These are phyloP conservation scores for Phylloscopus whistleri DNA, from an alignment of 2,113 vertebrate genomes.

Conservation along the genomic window DNA sequence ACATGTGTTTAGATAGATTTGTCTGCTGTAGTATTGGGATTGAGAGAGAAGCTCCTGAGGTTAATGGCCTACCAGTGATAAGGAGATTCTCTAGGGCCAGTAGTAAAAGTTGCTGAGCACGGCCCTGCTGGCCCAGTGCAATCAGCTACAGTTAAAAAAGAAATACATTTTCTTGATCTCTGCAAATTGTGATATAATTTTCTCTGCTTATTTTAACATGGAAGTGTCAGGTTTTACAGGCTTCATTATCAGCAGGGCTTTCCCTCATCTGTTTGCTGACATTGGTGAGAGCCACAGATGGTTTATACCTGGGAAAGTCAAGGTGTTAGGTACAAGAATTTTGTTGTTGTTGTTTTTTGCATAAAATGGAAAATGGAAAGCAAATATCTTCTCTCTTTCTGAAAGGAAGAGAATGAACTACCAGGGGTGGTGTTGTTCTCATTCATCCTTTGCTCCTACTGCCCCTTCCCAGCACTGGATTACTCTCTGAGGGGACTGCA, in stretches of 20 bases:
- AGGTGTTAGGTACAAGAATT: background rate
- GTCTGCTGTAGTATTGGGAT: background rate
- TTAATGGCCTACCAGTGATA: background rate
- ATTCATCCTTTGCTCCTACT: background rate
- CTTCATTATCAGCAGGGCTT: background rate
- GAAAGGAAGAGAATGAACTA: background rate
- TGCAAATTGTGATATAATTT: background rate
- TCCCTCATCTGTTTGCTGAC: background rate
- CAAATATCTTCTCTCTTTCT: background rate
- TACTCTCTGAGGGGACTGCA: background rate
- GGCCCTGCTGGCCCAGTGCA: background rate
- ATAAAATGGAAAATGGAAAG: background rate
- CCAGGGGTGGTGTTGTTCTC: rapidly evolving
- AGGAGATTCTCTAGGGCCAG: background rate
- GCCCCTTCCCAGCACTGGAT: background rate
- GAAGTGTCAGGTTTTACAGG: background rate
- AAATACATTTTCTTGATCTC: background rate
- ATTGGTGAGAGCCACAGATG: background rate
- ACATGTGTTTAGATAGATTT: background rate
- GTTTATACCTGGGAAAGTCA: background rate
- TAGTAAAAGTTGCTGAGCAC: background rate
- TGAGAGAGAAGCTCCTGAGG: background rate
- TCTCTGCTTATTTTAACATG: background rate
- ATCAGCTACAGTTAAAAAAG: background rate
- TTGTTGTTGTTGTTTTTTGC: background rate